Evolutionary conservation across 1,140 invertebrate genomes (phyloP).

Genomic region (Trichogramma pretiosum): DNA sequence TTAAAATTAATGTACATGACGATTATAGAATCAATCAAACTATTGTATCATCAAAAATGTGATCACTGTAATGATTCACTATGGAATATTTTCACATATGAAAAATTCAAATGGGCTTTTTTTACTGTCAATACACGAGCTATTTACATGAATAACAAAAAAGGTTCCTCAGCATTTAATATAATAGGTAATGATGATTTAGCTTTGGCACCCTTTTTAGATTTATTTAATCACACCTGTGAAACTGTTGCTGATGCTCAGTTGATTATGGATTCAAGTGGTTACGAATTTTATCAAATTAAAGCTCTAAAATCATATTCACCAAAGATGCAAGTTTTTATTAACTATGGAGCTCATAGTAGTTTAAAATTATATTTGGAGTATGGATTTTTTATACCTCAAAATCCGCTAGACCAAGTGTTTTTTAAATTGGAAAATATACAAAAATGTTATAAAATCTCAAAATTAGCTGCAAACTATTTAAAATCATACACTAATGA

Average conservation of each 20-base stretch:
- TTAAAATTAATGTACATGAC: slow-evolving; percentile 25
- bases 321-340: slow-evolving; percentile 59
- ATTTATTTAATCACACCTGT: slow-evolving; percentile 68
- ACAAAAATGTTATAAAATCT: slow-evolving; percentile 30
- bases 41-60: slow-evolving; percentile 36
- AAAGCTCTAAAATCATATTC: slow-evolving; percentile 40
- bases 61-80: slow-evolving; percentile 38
- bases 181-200: slow-evolving; percentile 48
- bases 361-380: slow-evolving; percentile 61
- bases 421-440: slow-evolving; percentile 44
- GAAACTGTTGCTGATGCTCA: slow-evolving; percentile 46
- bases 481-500: slow-evolving; percentile 44
- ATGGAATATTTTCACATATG: slow-evolving; percentile 37
- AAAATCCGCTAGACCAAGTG: slow-evolving; percentile 55
- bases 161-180: slow-evolving; percentile 29
- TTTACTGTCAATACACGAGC: slow-evolving; percentile 69
- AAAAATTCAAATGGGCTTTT: slow-evolving; percentile 52
- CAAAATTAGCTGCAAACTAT: slow-evolving; percentile 43
- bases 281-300: slow-evolving; percentile 49
- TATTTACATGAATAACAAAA: slow-evolving; percentile 49
- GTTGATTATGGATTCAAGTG: slow-evolving; percentile 35
- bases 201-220: slow-evolving; percentile 68
- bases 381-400: slow-evolving; percentile 63
- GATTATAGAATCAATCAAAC: slow-evolving; percentile 29
- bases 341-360: slow-evolving; percentile 64